Evolutionary conservation across 2,888 invertebrate genomes (phyloP).

Genomic region (Pollenia angustigena): DNA sequence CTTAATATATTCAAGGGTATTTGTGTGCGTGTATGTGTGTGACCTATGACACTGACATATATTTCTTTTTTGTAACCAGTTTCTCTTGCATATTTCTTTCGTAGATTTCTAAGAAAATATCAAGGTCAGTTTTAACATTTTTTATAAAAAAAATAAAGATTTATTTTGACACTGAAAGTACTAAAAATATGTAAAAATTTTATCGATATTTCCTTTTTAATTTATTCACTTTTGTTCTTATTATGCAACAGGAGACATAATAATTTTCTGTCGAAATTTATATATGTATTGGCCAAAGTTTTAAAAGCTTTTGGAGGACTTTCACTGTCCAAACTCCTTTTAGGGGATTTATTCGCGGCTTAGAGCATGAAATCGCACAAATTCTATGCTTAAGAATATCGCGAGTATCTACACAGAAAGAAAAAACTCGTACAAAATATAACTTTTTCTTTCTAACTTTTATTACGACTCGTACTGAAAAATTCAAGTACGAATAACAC

Average conservation of each 20-base stretch:
- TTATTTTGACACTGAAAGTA: constrained; percentile 7
- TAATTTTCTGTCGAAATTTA: too few species aligned
- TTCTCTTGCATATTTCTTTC: constrained; percentile 28
- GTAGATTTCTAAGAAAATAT: constrained; percentile 55
- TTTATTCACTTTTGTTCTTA: background rate
- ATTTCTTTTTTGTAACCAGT: constrained; percentile 34
- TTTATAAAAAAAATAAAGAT: background rate
- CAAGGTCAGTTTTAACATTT: constrained; percentile 53
- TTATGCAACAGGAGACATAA: background rate
- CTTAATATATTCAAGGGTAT: background rate
- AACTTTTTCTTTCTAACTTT: too few species aligned
- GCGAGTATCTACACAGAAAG: too few species aligned
- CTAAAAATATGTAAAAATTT: background rate
- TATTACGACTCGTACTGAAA: too few species aligned
- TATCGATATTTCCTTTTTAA: background rate
- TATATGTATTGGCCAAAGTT: too few species aligned
- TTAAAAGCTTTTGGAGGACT: too few species aligned
- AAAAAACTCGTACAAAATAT: too few species aligned
- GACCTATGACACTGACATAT: constrained; percentile 64
- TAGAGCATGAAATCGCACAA: too few species aligned
- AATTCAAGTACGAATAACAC: too few species aligned
- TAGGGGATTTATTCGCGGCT: background rate
- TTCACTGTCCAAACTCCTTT: too few species aligned
- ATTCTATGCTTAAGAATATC: too few species aligned
- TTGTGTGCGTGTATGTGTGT: constrained; percentile 11